Percentiles rank a stretch among this genome's conserved stretches.
Conservation (phyloP, 2,113 vertebrate species). For the Corythornis cristatus region DNA sequence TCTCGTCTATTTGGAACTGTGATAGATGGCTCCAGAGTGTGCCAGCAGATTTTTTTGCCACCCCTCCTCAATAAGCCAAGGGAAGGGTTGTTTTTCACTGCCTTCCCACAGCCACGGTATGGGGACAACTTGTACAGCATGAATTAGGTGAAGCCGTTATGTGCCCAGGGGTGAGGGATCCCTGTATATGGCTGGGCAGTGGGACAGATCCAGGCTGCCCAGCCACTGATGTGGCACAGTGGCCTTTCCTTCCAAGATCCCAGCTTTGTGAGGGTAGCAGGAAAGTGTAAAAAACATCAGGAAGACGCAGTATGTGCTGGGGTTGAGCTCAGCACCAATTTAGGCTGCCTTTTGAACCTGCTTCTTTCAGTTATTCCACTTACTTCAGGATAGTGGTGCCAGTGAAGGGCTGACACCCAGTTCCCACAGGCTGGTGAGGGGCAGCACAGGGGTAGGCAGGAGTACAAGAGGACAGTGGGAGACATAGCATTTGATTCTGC, state of each 20-base stretch:
- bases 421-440: neutral
- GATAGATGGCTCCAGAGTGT: conserved; percentile 13
- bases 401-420: neutral
- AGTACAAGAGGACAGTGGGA: neutral
- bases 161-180: neutral
- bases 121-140: accelerated
- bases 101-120: neutral
- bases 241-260: neutral
- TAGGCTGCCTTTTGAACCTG: neutral
- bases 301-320: neutral
- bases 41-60: neutral
- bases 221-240: neutral
- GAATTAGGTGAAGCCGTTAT: neutral
- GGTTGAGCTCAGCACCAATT: neutral
- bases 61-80: neutral
- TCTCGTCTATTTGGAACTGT: neutral
- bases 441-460: neutral
- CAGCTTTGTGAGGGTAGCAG: neutral
- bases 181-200: neutral
- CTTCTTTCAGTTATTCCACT: neutral
- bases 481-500: neutral
- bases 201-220: neutral
- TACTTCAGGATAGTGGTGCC: neutral
- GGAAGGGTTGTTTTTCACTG: neutral
- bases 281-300: neutral